Conservation (phyloP, 2,888 invertebrate genomes). For the Encarsia formosa region DNA sequence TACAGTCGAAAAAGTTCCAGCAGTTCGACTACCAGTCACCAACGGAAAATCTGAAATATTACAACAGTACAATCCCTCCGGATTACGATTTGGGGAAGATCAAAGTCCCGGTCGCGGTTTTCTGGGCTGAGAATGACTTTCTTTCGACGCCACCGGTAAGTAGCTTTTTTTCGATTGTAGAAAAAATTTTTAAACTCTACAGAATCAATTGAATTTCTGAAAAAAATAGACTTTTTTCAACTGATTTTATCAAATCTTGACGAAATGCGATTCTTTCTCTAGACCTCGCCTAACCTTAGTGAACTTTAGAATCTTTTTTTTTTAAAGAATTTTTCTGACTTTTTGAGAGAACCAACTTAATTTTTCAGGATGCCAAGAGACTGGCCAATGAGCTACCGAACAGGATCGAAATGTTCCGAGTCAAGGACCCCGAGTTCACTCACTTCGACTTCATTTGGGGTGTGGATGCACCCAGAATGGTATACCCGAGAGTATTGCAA, state of each 20-base stretch:
- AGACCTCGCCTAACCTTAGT: no score
- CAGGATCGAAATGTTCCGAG: constrained; percentile 54
- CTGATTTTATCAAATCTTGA: no score
- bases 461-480: constrained; percentile 58
- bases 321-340: background rate
- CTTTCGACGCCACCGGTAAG: constrained; percentile 59
- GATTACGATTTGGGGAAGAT: constrained; percentile 62
- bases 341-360: no score
- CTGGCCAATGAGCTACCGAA: constrained; percentile 57
- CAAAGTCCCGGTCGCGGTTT: constrained; percentile 61
- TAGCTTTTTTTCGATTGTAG: background rate
- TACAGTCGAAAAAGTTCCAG: constrained; percentile 58
- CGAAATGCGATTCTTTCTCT: no score
- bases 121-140: constrained; percentile 71
- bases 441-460: constrained; percentile 72
- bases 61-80: constrained; percentile 60
- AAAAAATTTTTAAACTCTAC: no score
- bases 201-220: no score
- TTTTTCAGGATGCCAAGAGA: constrained; percentile 56
- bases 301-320: background rate
- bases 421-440: constrained; percentile 64
- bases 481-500: constrained; percentile 56
- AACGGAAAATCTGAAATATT: constrained; percentile 57
- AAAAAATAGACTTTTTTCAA: no score
- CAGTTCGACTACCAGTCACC: constrained; percentile 69